Percentiles rank a stretch among this genome's conserved stretches.
phyloP scores from a whole-genome alignment of 2,888 invertebrate genomes.

The Agapostemon virescens region DNA sequence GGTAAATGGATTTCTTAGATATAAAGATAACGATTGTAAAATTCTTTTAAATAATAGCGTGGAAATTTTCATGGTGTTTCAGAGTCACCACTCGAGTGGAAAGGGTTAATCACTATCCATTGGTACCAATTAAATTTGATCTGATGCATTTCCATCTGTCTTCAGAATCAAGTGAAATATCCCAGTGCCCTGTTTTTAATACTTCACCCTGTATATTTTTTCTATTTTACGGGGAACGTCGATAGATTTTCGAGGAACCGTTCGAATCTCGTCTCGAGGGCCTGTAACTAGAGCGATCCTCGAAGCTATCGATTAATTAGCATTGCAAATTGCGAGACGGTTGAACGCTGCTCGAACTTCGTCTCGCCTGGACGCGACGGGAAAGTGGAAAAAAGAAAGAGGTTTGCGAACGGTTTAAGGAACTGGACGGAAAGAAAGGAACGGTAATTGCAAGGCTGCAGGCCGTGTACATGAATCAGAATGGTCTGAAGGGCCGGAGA shows the following conservation, averaged over 20 bases:
- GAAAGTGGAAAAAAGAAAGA: not conserved
- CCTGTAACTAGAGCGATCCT: not conserved
- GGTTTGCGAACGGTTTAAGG: conserved; percentile 1
- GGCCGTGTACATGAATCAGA: conserved; percentile 13
- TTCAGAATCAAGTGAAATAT: too few species aligned
- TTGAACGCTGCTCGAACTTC: not conserved
- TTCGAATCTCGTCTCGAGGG: not conserved
- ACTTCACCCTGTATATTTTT: too few species aligned
- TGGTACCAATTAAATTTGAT: too few species aligned
- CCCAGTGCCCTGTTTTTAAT: too few species aligned
- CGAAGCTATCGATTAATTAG: conserved; percentile 27
- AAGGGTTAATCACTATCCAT: too few species aligned
- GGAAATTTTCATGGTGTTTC: too few species aligned
- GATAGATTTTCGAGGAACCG: not conserved
- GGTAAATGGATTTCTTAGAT: too few species aligned
- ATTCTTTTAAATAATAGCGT: too few species aligned
- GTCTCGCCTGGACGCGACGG: not conserved
- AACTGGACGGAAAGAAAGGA: not conserved
- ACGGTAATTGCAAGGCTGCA: conserved; percentile 43
- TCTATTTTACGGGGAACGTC: too few species aligned
- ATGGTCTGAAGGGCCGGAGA: conserved; percentile 20
- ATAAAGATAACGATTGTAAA: too few species aligned
- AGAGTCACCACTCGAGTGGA: too few species aligned
- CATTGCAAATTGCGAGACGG: conserved; percentile 14
- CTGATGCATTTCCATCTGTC: too few species aligned